Conservation (phyloP, 1,140 invertebrate genomes). For the Drosophila persimilis region DNA sequence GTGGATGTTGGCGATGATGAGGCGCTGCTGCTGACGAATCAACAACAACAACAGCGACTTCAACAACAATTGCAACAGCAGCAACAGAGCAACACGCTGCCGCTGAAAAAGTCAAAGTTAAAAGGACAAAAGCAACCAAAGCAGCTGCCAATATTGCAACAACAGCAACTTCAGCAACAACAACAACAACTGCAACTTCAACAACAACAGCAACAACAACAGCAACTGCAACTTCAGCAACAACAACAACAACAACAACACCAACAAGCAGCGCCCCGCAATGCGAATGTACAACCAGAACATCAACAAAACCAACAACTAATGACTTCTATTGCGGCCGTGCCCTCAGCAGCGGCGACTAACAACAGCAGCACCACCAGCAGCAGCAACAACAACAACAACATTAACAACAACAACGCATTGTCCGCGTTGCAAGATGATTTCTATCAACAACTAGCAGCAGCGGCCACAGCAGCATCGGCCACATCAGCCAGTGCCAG, state of each 20-base stretch:
- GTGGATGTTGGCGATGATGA: slow-evolving; percentile 79
- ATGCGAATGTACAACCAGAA: slow-evolving; percentile 8
- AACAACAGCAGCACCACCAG: slow-evolving; percentile 33
- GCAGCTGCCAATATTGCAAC: slow-evolving; percentile 60
- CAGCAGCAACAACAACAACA: slow-evolving; percentile 33
- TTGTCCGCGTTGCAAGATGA: slow-evolving; percentile 72
- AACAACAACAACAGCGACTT: slow-evolving; percentile 50
- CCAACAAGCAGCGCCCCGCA: background rate
- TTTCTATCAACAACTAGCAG: slow-evolving; percentile 74
- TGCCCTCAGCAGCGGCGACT: slow-evolving; percentile 44
- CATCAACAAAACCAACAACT: slow-evolving; percentile 49
- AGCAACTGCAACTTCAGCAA: slow-evolving; percentile 40
- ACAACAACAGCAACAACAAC: slow-evolving; percentile 34
- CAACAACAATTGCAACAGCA: slow-evolving; percentile 45
- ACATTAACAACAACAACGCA: slow-evolving; percentile 56
- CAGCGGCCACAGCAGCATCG: slow-evolving; percentile 43
- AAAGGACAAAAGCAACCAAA: slow-evolving; percentile 81
- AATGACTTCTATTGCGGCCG: slow-evolving; percentile 76
- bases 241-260: slow-evolving; percentile 44
- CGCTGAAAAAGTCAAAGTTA: slow-evolving; percentile 74
- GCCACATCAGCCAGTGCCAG: slow-evolving; percentile 12
- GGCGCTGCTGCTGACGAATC: slow-evolving; percentile 60
- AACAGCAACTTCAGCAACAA: slow-evolving; percentile 36
- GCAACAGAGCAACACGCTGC: slow-evolving; percentile 66
- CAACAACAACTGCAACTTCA: slow-evolving; percentile 41